phyloP scores from a whole-genome alignment of 2,888 invertebrate genomes.

The Campoplex capitator region DNA sequence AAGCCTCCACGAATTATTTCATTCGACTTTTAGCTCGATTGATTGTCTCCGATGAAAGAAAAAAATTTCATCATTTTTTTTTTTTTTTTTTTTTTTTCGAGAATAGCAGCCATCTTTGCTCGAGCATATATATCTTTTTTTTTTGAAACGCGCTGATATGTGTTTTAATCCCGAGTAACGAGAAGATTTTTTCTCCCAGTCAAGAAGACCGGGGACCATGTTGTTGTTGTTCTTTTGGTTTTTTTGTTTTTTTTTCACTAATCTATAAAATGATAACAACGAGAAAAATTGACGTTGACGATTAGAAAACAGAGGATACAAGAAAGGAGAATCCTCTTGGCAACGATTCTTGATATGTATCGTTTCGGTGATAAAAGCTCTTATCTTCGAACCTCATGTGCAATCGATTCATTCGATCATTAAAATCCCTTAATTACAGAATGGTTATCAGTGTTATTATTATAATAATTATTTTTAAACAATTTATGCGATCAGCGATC shows the following conservation, averaged over 20 bases:
- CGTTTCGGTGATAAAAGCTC: slow-evolving; percentile 76
- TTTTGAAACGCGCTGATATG: slow-evolving; percentile 75
- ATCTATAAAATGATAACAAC: slow-evolving; percentile 38
- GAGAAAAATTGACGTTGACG: slow-evolving; percentile 53
- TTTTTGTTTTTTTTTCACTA: not conserved
- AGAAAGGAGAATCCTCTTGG: slow-evolving; percentile 63
- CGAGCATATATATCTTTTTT: slow-evolving; percentile 31
- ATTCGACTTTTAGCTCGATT: slow-evolving; percentile 1
- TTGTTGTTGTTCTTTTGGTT: not conserved
- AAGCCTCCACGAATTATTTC: not conserved
- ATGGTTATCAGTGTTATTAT: not conserved
- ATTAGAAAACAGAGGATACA: slow-evolving; percentile 3
- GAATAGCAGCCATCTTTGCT: slow-evolving; percentile 13
- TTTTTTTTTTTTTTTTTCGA: not conserved
- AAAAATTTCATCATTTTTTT: not conserved
- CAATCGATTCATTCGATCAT: slow-evolving; percentile 10
- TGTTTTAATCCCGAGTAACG: slow-evolving; percentile 72
- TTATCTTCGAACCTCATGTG: slow-evolving; percentile 25
- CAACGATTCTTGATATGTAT: slow-evolving; percentile 73
- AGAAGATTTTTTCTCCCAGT: not conserved
- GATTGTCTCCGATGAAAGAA: not conserved
- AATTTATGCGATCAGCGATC: slow-evolving; percentile 37
- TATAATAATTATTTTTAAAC: not conserved
- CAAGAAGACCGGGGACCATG: slow-evolving; percentile 30
- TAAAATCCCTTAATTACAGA: not conserved